Conservation (phyloP, 2,113 vertebrate genomes). For the Urocitellus parryii region DNA sequence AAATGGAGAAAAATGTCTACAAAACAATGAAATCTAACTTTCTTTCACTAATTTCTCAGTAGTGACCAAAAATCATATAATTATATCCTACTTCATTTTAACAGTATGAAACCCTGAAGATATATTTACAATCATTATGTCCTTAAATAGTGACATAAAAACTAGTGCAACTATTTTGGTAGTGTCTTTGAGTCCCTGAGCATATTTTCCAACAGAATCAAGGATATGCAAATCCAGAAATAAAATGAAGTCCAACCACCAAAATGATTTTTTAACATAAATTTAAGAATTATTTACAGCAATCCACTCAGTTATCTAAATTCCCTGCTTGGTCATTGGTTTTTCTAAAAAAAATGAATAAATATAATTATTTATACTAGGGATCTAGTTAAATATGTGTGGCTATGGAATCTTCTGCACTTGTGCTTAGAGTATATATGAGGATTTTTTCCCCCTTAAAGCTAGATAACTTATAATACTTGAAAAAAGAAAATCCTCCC, state of each 20-base stretch:
- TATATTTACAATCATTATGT: conserved; percentile 49
- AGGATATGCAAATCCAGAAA: conserved; percentile 41
- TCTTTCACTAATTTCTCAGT: conserved; percentile 61
- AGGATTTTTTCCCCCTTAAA: conserved; percentile 20
- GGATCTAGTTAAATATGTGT: neutral
- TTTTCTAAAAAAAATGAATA: neutral
- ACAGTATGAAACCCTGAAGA: conserved; percentile 59
- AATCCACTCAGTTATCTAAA: neutral
- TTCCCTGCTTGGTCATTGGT: neutral
- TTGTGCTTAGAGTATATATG: neutral
- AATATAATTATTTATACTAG: neutral
- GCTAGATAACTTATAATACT: neutral
- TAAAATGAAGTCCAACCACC: neutral
- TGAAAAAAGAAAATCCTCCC: neutral
- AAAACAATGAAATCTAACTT: conserved; percentile 16
- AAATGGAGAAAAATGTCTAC: neutral
- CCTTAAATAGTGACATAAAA: conserved; percentile 71
- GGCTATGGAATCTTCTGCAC: neutral
- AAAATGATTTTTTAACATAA: conserved; percentile 2
- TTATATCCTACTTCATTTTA: conserved; percentile 42
- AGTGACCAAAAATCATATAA: conserved; percentile 53
- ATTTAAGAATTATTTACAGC: neutral
- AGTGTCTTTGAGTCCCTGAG: conserved; percentile 65
- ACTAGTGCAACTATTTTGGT: conserved; percentile 8
- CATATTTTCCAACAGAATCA: conserved; percentile 67